These are phyloP conservation scores for Drosophila borealis DNA, from an alignment of 2,888 invertebrate species.

Conservation along the genomic window DNA sequence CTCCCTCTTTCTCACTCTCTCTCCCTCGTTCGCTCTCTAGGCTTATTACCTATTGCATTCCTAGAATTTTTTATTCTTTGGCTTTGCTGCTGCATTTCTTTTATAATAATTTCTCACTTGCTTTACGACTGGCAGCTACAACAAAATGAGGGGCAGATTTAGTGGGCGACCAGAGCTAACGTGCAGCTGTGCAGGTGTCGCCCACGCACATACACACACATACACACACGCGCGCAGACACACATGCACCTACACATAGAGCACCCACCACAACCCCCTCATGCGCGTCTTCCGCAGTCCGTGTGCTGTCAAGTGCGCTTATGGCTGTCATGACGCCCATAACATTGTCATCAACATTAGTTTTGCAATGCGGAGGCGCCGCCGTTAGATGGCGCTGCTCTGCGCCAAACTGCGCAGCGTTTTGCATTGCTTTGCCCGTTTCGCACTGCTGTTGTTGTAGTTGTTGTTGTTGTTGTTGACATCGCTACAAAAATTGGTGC, in stretches of 20 bases:
- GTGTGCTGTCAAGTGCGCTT: conserved; percentile 77
- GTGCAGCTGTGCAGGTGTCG: conserved; percentile 33
- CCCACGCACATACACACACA: background rate
- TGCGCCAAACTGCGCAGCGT: conserved; percentile 16
- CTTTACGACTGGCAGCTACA: conserved; percentile 6
- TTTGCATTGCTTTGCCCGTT: conserved; percentile 34
- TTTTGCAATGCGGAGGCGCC: conserved; percentile 50
- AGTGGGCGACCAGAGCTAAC: conserved; percentile 11
- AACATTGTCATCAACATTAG: conserved; percentile 82
- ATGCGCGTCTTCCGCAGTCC: conserved; percentile 11
- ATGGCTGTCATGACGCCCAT: conserved; percentile 82
- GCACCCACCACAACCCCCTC: conserved; percentile 1
- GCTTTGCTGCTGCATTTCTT: conserved; percentile 59
- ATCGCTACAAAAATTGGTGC: conserved; percentile 79
- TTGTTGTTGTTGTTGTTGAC: conserved; percentile 62
- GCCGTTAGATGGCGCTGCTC: conserved; percentile 50
- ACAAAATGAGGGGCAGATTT: conserved; percentile 24
- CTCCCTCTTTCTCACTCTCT: background rate
- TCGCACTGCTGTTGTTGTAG: conserved; percentile 20
- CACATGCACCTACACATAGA: too few relatives aligned
- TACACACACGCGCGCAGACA: background rate
- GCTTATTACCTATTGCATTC: conserved; percentile 34
- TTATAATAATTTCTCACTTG: conserved; percentile 55
- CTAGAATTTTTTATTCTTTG: conserved; percentile 58
- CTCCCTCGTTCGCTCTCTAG: background rate